Evolutionary conservation across 2,797 vertebrate species (phyloP), one percentile per base, ranked within the genome.

Genomic region (Spea hammondii): DNA sequence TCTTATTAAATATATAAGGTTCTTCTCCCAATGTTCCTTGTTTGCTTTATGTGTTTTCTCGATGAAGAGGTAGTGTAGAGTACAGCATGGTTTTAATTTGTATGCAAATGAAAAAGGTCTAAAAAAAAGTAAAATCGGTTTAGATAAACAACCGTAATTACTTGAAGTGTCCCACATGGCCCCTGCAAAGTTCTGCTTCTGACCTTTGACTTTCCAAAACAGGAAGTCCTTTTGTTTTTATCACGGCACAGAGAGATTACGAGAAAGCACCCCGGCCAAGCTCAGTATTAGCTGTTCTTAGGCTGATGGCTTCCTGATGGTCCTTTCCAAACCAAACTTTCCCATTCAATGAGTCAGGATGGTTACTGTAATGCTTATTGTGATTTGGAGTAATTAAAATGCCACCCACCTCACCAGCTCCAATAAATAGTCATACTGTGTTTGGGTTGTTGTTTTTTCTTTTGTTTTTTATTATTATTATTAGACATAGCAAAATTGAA

Each of bases 161-260:
- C 76, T 53, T 72, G 73, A 83, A 71, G 49, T 50, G 72, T 57
- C 57, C 76, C 79, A 72, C 70, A 81, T 81, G 79, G 59, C 9
- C 17, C 14, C 57, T 50, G 76, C 74, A 74, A 78, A 83, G 75
- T 65, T 60, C 75, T 62, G 77, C 17, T 3, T 9, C 59, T 74
- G 74, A 48, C 74, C 81, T 66, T 68, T 77, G 74, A 79, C 82
- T 69, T 77, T 73, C 12, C 54, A 75, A 54, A 78, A 83, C 80
- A 83, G 85, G 84, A 86, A 84, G 83, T 75, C 74, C 75, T 74
- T 76, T 78, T 83, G 83, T 80, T 80, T 80, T 84, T 79, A 79
- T 70, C 65, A 77, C 76, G 65, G 55, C 77, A 65, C 45, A 69
- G 66, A 54, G 73, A 77, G 32, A 72, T 68, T 67, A 70, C 72